Base-by-base conservation (phyloP, 2,113 vertebrate genomes). In the Camelus bactrianus region DNA sequence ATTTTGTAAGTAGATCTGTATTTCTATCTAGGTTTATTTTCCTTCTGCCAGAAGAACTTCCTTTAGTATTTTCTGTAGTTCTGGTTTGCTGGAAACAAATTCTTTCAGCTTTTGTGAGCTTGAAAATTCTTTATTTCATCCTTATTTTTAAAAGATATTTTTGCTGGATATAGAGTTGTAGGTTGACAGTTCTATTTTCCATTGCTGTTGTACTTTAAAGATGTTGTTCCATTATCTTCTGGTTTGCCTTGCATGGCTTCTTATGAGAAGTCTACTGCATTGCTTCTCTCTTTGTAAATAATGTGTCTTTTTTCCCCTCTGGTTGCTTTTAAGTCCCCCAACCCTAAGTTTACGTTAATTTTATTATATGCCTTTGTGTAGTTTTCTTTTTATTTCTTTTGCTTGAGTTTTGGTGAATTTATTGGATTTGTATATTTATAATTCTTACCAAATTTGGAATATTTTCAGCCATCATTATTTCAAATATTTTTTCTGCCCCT, bases 101-200 rank as follows among this genome's bases (percentile, higher is more conserved):
- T 93, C 8, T 79, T 38, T 92, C 6, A 54, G 50, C 6, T 76
- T 96, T 70, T 76, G 5, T 64, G 91, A 81, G 12, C 75, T 4
- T 89, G 8, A 92, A 17, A 76, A 46, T 0, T 62, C 35, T 91
- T 87, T 87, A 89, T 92, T 90, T 81, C 11, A 84, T 5, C 46
- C 42, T 79, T 4, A 65, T 69, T 91, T 84, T 35, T 9, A 76
- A 86, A 38, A 86, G 10, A 38, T 52, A 76, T 38, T 20, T 95
- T 96, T 76, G 9, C 32, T 95, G 19, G 48, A 8, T 95, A 93
- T 89, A 77, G 82, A 89, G 96, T 92, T 95, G 24, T 84, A 54
- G 11, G 19, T 83, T 81, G 50, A 14, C 22, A 64, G 26, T 79
- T 62, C 1, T 85, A 42, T 92, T 28, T 89, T 4, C 15, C 80